Base-by-base conservation (phyloP, 2,888 invertebrate genomes). In the Holacanthella duospinosa region DNA sequence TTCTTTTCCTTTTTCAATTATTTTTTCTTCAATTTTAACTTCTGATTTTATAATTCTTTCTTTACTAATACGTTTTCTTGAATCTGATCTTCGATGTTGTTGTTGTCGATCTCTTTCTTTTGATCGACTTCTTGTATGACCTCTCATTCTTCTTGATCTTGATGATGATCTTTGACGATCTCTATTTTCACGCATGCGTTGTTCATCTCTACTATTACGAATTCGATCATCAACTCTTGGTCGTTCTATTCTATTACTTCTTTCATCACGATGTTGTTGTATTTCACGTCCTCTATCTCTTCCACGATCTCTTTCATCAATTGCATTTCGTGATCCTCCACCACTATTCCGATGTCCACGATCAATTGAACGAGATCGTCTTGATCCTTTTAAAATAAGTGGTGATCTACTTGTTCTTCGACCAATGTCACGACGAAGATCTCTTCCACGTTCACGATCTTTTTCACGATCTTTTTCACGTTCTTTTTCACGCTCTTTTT, bases 401-500 rank as follows among this genome's bases (percentile, higher is more conserved):
- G 56, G 29, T 28, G 56, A 29, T 43, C 21, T 25, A 28, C 26
- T 43, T 25, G 25, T 44, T 57, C 29, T 43, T 21, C 16, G 21
- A 3, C 24, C 58, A 43, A 6, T 24, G 24, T 29, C 44, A 19
- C 1, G 66, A 63, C 19, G 60, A 59, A 21, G 62, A 24, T 36
- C 61, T 55, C 25, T 66, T 63, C 25, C 55, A 12, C 63, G 63
- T 16, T 60, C 43, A 25, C 65, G 36, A 43, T 56, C 64, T 43
- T 24, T 54, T 55, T 21, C 63, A 24, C 59, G 58, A 16, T 54
- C 55, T 0, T 54, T 60, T 59, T 56, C 65, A 59, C 43, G 43
- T 6, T 36, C 36, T 9, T 16, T 6, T 36, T 36, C 36, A 36
- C 36, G 36, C 1, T 59, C 59, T 25, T 29, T 57, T 19, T 28